phyloP scores from a whole-genome alignment of 2,888 invertebrate genomes.

The Zhuqinia jingwanae region DNA sequence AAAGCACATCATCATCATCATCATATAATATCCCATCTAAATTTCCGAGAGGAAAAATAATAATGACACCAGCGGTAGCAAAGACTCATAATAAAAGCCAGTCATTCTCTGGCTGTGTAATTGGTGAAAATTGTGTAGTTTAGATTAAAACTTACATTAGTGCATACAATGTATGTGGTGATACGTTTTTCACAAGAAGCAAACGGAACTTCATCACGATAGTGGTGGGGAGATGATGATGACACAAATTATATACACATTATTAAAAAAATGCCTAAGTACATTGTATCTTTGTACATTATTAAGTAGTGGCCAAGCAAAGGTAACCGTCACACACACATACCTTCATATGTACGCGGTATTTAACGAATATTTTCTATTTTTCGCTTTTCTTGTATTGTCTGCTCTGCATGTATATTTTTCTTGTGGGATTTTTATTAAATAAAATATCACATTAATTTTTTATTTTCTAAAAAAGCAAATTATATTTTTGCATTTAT shows the following conservation, averaged over 20 bases:
- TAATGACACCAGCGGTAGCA: conserved; percentile 44
- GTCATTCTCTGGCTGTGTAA: conserved; percentile 53
- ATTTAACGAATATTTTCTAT: conserved; percentile 8
- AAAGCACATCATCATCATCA: too few species aligned
- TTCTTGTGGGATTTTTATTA: conserved; percentile 11
- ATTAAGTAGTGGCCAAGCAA: too few species aligned
- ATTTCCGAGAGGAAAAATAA: too few species aligned
- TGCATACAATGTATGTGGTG: neutral
- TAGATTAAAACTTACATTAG: neutral
- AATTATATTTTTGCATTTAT: neutral
- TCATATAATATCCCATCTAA: too few species aligned
- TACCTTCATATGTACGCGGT: neutral
- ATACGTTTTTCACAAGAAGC: conserved; percentile 16
- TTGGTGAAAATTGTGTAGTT: conserved; percentile 60
- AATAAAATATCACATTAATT: conserved; percentile 18
- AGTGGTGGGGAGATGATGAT: conserved; percentile 13
- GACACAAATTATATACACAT: conserved; percentile 16
- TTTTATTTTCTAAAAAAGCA: conserved; percentile 17
- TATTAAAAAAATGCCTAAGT: neutral
- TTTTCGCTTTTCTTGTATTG: neutral
- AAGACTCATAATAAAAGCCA: conserved; percentile 2
- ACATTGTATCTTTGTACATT: neutral
- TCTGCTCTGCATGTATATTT: neutral
- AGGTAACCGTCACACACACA: too few species aligned
- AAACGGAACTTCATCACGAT: conserved; percentile 12